A percentile compares a stretch with the other conserved stretches of the same genome.
Conservation (phyloP, 2,113 vertebrate genomes). For the Synchiropus splendidus region DNA sequence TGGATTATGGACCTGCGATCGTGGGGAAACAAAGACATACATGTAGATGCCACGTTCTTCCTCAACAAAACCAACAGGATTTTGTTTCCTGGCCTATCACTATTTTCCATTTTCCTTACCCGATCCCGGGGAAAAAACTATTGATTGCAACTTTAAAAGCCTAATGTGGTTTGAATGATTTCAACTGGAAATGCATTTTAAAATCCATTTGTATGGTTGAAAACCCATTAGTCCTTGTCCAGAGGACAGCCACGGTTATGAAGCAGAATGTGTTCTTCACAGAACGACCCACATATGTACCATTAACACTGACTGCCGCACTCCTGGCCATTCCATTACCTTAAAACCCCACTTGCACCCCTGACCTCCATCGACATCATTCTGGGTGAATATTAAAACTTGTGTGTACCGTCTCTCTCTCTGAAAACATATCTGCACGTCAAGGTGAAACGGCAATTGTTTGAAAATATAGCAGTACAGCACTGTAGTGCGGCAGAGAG, state of each 20-base stretch:
- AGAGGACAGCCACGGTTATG: not conserved
- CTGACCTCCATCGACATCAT: constrained; percentile 8
- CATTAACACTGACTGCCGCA: constrained; percentile 24
- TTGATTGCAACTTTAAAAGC: not conserved
- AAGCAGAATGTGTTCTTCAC: constrained; percentile 10
- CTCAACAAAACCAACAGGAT: no score
- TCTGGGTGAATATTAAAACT: not conserved
- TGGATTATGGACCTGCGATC: no score
- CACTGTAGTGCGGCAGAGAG: constrained; percentile 11
- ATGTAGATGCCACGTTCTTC: no score
- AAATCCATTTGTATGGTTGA: not conserved
- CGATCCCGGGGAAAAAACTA: no score
- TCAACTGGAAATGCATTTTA: not conserved
- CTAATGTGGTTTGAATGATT: not conserved
- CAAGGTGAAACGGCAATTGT: constrained; percentile 14
- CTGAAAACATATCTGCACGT: constrained; percentile 7
- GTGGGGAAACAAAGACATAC: no score
- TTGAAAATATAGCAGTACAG: constrained; percentile 33
- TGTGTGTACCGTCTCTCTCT: not conserved
- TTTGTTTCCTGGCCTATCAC: no score
- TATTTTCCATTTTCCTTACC: no score
- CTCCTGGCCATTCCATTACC: constrained; percentile 22
- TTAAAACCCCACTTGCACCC: constrained; percentile 27
- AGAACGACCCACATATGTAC: constrained; percentile 19
- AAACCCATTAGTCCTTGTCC: constrained; percentile 4